A percentile compares a stretch with the other conserved stretches of the same genome.
Conservation (phyloP, 2,113 vertebrate genomes). For the Syngnathus floridae region DNA sequence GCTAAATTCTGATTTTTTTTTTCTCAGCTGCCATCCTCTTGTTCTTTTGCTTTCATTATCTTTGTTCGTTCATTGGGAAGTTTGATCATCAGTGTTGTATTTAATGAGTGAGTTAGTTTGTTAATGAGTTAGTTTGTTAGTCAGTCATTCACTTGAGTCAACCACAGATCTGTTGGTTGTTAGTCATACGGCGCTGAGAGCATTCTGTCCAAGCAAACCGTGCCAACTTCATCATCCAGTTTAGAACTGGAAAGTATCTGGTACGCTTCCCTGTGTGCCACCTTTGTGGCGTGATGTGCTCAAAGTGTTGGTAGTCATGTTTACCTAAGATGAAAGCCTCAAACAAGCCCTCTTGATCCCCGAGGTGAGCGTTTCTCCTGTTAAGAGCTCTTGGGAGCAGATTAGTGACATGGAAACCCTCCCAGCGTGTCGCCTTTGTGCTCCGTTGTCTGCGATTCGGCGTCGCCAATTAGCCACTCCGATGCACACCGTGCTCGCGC, state of each 20-base stretch:
- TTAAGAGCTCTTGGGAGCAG: conserved; percentile 2
- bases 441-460: conserved; percentile 31
- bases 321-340: not conserved
- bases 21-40: not conserved
- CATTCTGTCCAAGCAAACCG: not conserved
- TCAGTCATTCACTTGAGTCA: too few species aligned
- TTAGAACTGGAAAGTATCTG: not conserved
- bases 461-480: conserved; percentile 42
- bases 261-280: not conserved
- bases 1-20: too few species aligned
- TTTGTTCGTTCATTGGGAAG: too few species aligned
- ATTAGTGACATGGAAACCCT: not conserved
- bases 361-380: not conserved
- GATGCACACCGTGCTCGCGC: conserved; percentile 34
- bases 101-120: not conserved
- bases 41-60: not conserved
- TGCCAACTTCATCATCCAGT: not conserved
- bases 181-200: too few species aligned
- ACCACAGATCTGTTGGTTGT: too few species aligned
- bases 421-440: conserved; percentile 7
- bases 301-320: not conserved
- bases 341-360: not conserved
- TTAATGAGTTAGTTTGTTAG: too few species aligned
- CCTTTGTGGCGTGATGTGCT: not conserved
- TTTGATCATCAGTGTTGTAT: too few species aligned